Base-by-base conservation (phyloP, 2,797 vertebrate species). In the Amphiprion clarkii region DNA sequence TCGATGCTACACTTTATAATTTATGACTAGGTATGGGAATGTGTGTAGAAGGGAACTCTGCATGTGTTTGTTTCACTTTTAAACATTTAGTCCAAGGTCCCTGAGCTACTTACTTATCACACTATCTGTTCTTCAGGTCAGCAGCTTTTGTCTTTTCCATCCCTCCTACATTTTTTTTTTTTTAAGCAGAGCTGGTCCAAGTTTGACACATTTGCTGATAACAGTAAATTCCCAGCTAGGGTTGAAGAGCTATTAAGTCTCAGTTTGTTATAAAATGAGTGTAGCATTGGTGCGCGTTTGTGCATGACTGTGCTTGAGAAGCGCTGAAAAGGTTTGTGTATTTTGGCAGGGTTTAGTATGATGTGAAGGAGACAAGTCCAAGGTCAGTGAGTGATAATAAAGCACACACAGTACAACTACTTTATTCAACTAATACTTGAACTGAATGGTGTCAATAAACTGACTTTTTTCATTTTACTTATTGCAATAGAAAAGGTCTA, bases 351-450 rank as follows among this genome's bases (percentile, higher is more conserved):
- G 82, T 75, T 68, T 48, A n/a, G 11, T 64, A 54, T 59, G 40
- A 56, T 71, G 55, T 66, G 54, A 71, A 70, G 57, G 39, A 80
- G 66, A 58, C 10, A 55, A 79, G 69, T 89, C 73, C 86, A 92
- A 91, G 90, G 91, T 85, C 85, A 76, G 57, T 6, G 13, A 67
- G 60, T 46, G 69, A 78, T 81, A 63, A 61, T 31, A 55, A 27
- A 11, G 42, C 64, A 40, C n/a, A 40, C 51, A 27, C 33, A 33
- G 31, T 33, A 33, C 31, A 33, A 42, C 49, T 66, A n/a, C 59
- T 55, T 42, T 14, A 44, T 54, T 63, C 62, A 58, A 33, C 19
- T 51, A 46, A 57, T 29, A 7, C 31, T 17, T 49, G 23, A 23
- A 31, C 31, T 70, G 19, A 65, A 64, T 55, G 46, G 62, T 63